phyloP scores from a whole-genome alignment of 2,888 invertebrate species.

The Gymnosoma rotundatum region DNA sequence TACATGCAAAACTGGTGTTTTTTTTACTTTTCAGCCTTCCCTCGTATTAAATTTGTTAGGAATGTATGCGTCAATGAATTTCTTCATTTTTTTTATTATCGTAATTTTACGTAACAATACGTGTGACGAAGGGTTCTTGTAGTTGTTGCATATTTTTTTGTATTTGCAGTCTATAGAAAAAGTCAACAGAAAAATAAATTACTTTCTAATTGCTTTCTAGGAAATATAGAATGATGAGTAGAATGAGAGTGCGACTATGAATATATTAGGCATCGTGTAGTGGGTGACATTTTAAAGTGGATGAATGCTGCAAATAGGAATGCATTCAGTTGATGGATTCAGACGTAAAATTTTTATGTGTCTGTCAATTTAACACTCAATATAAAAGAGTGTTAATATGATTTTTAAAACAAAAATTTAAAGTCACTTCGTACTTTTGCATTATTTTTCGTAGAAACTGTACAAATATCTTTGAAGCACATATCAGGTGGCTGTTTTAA shows the following conservation, averaged over 20 bases:
- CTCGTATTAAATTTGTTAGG: not conserved
- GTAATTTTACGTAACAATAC: slow-evolving; percentile 22
- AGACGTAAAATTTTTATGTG: not conserved
- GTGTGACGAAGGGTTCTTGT: slow-evolving; percentile 42
- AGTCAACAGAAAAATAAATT: slow-evolving; percentile 71
- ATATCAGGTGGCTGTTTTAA: not conserved
- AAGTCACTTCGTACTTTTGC: slow-evolving; percentile 6
- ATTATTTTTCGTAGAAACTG: not conserved
- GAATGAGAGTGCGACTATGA: slow-evolving; percentile 22
- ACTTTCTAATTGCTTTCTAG: slow-evolving; percentile 72
- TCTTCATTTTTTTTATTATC: slow-evolving; percentile 17
- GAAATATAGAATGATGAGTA: slow-evolving; percentile 64
- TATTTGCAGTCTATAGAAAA: slow-evolving; percentile 52
- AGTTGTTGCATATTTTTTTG: slow-evolving; percentile 38
- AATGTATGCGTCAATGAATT: slow-evolving; percentile 22
- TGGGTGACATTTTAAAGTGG: slow-evolving; percentile 16
- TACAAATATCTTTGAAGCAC: not conserved
- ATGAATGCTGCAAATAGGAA: slow-evolving; percentile 32
- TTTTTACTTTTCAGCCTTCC: not conserved
- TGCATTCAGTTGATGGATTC: slow-evolving; percentile 8
- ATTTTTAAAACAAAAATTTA: slow-evolving; percentile 2
- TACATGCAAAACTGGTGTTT: not conserved
- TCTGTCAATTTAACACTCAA: slow-evolving; percentile 16
- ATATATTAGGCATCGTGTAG: slow-evolving; percentile 25
- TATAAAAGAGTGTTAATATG: too few relatives aligned